phyloP scores from a whole-genome alignment of 2,113 vertebrate genomes.

The Phycodurus eques region DNA sequence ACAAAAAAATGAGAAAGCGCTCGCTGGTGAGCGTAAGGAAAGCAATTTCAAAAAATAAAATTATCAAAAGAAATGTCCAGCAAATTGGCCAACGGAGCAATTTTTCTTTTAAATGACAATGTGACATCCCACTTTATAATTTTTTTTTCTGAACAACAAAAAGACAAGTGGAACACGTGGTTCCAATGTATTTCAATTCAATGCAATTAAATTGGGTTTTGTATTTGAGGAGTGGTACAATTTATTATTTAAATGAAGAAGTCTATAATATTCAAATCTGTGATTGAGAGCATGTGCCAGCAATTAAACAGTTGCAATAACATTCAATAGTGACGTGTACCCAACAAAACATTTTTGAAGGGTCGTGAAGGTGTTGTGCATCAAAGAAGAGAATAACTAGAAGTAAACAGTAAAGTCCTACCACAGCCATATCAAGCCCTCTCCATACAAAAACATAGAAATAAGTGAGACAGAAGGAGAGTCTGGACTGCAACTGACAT shows the following conservation, averaged over 20 bases:
- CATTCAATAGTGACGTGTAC: neutral
- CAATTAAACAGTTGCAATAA: neutral
- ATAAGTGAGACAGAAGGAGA: conserved; percentile 62
- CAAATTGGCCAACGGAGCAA: too few relatives aligned
- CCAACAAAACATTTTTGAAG: neutral
- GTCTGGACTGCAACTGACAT: conserved; percentile 92
- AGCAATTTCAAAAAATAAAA: too few relatives aligned
- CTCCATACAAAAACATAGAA: conserved; percentile 56
- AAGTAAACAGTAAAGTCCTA: neutral
- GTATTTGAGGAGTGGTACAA: neutral
- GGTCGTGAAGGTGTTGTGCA: neutral
- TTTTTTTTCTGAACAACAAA: too few relatives aligned
- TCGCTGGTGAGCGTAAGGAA: too few relatives aligned
- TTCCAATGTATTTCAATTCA: too few relatives aligned
- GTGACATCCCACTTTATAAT: too few relatives aligned
- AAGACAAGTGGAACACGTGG: too few relatives aligned
- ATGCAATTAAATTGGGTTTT: too few relatives aligned
- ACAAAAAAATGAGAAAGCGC: too few relatives aligned
- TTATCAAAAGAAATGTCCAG: too few relatives aligned
- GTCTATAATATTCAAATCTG: neutral
- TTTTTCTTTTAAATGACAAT: too few relatives aligned
- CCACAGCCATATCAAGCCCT: conserved; percentile 15
- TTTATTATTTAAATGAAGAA: neutral
- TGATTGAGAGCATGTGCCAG: neutral
- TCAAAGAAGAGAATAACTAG: conserved; percentile 20